Base-by-base conservation (phyloP, 2,888 invertebrate species). In the Calephelis perditalis region DNA sequence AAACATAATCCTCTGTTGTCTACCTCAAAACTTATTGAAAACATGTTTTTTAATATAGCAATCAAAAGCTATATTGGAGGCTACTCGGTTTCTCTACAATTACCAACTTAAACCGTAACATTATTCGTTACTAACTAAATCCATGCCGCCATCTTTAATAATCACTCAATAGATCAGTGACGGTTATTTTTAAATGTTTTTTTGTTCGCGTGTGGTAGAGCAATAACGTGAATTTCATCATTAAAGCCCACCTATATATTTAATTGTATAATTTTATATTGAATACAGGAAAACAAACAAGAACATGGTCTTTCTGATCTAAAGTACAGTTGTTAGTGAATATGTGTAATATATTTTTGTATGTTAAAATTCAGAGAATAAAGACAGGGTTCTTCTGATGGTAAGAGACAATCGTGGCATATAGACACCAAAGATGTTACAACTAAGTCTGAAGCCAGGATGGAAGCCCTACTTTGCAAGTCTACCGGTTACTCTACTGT, bases 201-300 rank as follows among this genome's bases (percentile, higher is more conserved):
- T 11, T 52, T 52, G 11, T 52, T 52, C 35, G 52, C 52, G 52
- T 52, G 52, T 52, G 52, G 52, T 35, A 52, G 52, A 11, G 52
- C 36, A 36, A 35, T 54, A 54, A 54, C 7, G 11, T 36, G 52
- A 36, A 11, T 54, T 35, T 35, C 49, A 11, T 52, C 35, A 35
- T 49, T 15, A 12, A 12, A 49, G 49, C 26, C 49, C 49, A 49
- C 49, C 26, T 26, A 49, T 26, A 15, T 5, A 26, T 49, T 26
- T 26, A 40, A 40, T 40, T 40, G 40, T 40, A 40, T 40, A 81
- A 82, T 79, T 78, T 81, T 79, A 78, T 78, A 69, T 76, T 72
- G 69, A 68, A 68, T 15, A 15, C 15, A 70, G 70, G 69, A 72
- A 73, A 77, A 80, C 76, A 80, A 75, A 74, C 62, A 59, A 62